Evolutionary conservation across 2,888 invertebrate genomes (phyloP), one percentile per base, ranked within the genome.

Genomic region (Bhutanitis thaidina): DNA sequence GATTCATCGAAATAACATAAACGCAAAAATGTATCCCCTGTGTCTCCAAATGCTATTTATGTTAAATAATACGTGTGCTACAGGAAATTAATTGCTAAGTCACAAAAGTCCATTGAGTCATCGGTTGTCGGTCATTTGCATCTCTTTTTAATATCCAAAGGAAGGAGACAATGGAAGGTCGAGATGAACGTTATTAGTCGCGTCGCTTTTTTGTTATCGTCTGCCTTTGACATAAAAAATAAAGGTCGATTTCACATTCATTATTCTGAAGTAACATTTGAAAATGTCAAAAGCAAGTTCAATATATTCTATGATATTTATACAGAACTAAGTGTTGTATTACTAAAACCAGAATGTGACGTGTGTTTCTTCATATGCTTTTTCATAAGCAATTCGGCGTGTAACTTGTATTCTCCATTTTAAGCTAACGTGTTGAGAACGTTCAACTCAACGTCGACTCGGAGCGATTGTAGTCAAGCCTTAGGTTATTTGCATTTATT

Each of bases 131-230:
- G 38, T 43, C 37, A 47, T 52, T 52, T 52, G 52, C 52, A 52
- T 52, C 12, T 52, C 46, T 52, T 52, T 46, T 52, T 43, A 52
- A 52, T 52, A 52, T 52, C 41, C 14, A 34, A 3, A 36, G 30
- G 40, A 30, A 46, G 46, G 45, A 47, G 46, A 52, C 52, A 52
- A 52, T 52, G 38, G 37, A 47, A 46, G 52, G 47, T 52, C 47
- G 46, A 47, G 46, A 47, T 43, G 46, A 47, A 41, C 41, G 52
- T 41, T 52, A 38, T 43, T 46, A 52, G 40, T 43, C 34, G 41
- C 13, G 29, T 25, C 44, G 41, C 15, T 46, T 46, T 41, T 52
- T 43, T 47, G n/a, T 38, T 14, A 36, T 32, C 46, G 47, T 52
- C 52, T 52, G 47, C 37, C 47, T 52, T 52, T 47, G 52, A 52